Conservation (phyloP, 2,113 vertebrate genomes). For the Scatophagus argus region DNA sequence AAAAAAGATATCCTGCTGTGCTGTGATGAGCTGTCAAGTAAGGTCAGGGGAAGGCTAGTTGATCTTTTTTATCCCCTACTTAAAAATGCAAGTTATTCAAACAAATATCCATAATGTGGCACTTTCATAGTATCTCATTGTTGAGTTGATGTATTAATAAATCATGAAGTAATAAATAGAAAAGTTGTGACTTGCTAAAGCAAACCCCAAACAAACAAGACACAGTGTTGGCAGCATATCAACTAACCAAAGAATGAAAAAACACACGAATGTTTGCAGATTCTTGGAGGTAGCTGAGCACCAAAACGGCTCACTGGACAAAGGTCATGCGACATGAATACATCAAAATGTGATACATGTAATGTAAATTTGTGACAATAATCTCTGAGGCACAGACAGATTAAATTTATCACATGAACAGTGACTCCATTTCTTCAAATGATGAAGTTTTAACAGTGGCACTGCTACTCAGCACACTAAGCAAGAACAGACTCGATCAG, state of each 20-base stretch:
- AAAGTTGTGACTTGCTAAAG: constrained; percentile 48
- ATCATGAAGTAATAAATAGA: constrained; percentile 3
- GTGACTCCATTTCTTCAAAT: constrained; percentile 29
- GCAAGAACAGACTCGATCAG: neutral
- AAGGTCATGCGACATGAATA: constrained; percentile 14
- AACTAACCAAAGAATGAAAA: constrained; percentile 53
- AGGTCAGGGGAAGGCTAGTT: neutral
- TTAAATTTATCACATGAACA: neutral
- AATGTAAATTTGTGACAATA: constrained; percentile 8
- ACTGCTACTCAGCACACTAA: neutral
- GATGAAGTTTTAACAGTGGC: constrained; percentile 18
- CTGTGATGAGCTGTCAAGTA: constrained; percentile 39
- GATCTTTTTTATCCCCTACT: neutral
- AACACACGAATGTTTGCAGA: constrained; percentile 58
- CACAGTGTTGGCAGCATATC: constrained; percentile 74
- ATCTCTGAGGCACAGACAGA: neutral
- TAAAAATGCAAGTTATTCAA: neutral
- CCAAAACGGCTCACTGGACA: constrained; percentile 16
- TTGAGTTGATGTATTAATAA: constrained; percentile 8
- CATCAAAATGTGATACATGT: neutral
- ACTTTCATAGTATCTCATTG: neutral
- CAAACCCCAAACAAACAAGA: constrained; percentile 79
- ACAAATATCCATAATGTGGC: neutral
- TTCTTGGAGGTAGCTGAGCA: constrained; percentile 35
- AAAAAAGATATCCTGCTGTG: constrained; percentile 49